Conservation (phyloP, 2,888 invertebrate species). For the Azorinus chamasolen region DNA sequence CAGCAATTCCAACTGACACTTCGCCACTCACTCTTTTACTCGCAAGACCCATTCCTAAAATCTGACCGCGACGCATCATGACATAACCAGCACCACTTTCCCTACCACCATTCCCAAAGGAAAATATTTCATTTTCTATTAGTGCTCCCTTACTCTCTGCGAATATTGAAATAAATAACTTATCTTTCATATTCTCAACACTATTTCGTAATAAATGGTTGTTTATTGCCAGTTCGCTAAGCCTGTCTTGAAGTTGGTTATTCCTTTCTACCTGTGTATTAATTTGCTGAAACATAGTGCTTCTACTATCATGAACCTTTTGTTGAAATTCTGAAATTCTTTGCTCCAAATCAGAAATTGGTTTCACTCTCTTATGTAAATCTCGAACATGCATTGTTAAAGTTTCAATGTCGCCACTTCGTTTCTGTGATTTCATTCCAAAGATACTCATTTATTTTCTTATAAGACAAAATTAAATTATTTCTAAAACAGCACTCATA, state of each 20-base stretch:
- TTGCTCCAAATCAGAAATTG: neutral
- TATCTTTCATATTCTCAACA: slow-evolving; percentile 28
- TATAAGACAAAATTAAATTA: slow-evolving; percentile 19
- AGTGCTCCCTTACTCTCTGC: slow-evolving; percentile 27
- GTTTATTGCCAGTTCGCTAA: slow-evolving; percentile 11
- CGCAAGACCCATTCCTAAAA: slow-evolving; percentile 10
- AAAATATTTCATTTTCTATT: slow-evolving; percentile 26
- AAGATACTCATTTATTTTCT: slow-evolving; percentile 26
- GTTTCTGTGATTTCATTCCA: slow-evolving; percentile 3
- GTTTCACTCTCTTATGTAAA: slow-evolving; percentile 19
- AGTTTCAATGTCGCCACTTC: neutral
- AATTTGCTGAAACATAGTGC: slow-evolving; percentile 2
- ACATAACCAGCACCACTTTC: slow-evolving; percentile 37
- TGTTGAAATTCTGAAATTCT: neutral
- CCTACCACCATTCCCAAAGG: slow-evolving; percentile 41
- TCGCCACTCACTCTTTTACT: slow-evolving; percentile 18
- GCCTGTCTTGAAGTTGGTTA: slow-evolving; percentile 12
- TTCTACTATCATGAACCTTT: neutral
- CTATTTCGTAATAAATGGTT: slow-evolving; percentile 22
- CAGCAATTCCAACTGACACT: slow-evolving; percentile 20
- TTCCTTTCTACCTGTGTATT: slow-evolving; percentile 26
- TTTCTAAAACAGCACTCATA: slow-evolving; percentile 44
- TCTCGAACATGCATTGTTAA: slow-evolving; percentile 15
- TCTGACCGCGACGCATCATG: slow-evolving; percentile 29
- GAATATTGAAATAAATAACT: slow-evolving; percentile 18